phyloP scores from a whole-genome alignment of 2,888 invertebrate genomes.

The Acleris laterana region DNA sequence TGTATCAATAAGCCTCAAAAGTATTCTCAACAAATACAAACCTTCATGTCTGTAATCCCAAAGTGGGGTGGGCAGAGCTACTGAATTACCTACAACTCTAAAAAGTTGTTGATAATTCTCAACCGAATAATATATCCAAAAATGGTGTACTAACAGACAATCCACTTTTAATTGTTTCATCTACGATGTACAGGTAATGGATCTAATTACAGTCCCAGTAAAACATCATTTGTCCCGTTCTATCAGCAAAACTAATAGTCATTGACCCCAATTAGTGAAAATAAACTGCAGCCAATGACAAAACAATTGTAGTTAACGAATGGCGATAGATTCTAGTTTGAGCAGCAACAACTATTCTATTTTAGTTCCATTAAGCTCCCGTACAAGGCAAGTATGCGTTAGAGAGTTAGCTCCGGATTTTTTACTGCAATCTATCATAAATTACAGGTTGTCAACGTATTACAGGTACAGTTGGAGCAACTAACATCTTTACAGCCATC shows the following conservation, averaged over 20 bases:
- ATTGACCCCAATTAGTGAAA: slow-evolving; percentile 75
- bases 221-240: slow-evolving; percentile 5
- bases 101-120: too few relatives aligned
- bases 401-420: slow-evolving; percentile 25
- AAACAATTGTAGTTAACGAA: slow-evolving; percentile 72
- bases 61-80: too few relatives aligned
- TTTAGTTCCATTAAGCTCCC: slow-evolving; percentile 35
- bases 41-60: too few relatives aligned
- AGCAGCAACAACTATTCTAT: slow-evolving; percentile 30
- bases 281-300: slow-evolving; percentile 73
- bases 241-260: slow-evolving; percentile 59
- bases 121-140: too few relatives aligned
- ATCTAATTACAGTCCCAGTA: slow-evolving; percentile 12
- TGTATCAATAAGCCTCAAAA: too few relatives aligned
- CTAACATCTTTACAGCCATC: too few relatives aligned
- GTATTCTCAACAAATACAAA: too few relatives aligned
- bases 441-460: slow-evolving; percentile 3
- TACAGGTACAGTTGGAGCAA: neutral
- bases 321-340: slow-evolving; percentile 58
- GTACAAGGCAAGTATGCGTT: slow-evolving; percentile 19
- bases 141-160: too few relatives aligned
- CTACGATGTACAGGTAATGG: neutral
- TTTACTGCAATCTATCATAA: slow-evolving; percentile 16
- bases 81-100: too few relatives aligned
- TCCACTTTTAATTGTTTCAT: neutral